Evolutionary conservation across 1,140 invertebrate genomes (phyloP).

Genomic region (Drosophila ogumai): DNA sequence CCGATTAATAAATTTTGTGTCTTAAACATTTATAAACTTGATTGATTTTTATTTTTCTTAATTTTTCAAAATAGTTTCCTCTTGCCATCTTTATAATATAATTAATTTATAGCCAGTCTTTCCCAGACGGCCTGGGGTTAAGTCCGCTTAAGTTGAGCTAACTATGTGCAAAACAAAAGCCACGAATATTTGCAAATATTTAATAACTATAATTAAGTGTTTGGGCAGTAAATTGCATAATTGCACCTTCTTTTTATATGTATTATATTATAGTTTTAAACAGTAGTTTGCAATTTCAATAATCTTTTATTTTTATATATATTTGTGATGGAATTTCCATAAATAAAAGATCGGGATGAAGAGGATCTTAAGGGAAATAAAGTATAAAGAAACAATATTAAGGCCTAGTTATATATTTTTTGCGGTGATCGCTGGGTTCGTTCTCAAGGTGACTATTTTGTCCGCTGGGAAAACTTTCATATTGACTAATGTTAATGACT

Average conservation of each 20-base stretch:
- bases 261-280: not conserved
- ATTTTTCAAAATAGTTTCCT: not conserved
- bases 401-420: not conserved
- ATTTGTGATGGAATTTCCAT: not conserved
- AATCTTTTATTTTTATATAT: no score
- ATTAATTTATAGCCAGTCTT: slow-evolving; percentile 13
- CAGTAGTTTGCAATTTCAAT: not conserved
- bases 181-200: slow-evolving; percentile 58
- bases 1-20: not conserved
- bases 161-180: slow-evolving; percentile 48
- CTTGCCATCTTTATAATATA: not conserved
- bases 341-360: not conserved
- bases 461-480: slow-evolving; percentile 45
- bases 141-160: slow-evolving; percentile 13
- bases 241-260: not conserved
- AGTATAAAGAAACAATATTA: not conserved
- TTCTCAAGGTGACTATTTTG: slow-evolving; percentile 38
- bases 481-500: slow-evolving; percentile 38
- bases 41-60: no score
- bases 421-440: not conserved
- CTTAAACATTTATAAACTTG: not conserved
- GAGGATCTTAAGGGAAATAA: not conserved
- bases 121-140: slow-evolving; percentile 17
- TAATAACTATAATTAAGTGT: slow-evolving; percentile 69
- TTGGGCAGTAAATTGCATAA: slow-evolving; percentile 52